These are phyloP conservation scores for Junco hyemalis DNA, from an alignment of 2,113 vertebrate genomes.

Conservation along the genomic window DNA sequence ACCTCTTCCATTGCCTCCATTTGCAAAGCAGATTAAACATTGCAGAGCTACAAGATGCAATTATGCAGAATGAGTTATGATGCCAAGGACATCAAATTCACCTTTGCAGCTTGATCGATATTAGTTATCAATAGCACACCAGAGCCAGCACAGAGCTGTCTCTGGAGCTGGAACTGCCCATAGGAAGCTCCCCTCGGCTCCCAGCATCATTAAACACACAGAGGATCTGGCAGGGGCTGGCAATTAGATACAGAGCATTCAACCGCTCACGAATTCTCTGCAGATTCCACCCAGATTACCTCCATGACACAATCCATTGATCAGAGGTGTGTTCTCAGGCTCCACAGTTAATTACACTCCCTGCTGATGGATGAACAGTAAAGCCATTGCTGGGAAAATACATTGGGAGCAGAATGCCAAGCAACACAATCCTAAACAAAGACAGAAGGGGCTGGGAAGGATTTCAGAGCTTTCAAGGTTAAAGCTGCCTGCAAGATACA, in stretches of 20 bases:
- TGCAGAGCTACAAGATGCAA: constrained; percentile 1
- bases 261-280: constrained; percentile 1
- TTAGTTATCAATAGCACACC: background rate
- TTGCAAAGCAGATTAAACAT: constrained; percentile 58
- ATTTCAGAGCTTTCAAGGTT: constrained; percentile 28
- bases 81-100: constrained; percentile 3
- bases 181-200: background rate
- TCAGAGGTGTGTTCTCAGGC: constrained; percentile 58
- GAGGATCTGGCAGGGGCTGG: constrained; percentile 25
- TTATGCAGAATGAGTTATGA: background rate
- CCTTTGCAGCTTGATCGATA: constrained; percentile 37
- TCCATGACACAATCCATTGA: constrained; percentile 47
- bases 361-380: constrained; percentile 56
- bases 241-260: constrained; percentile 31
- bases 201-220: background rate
- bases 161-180: background rate
- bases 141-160: background rate
- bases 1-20: constrained; percentile 48
- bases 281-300: constrained; percentile 58
- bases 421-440: background rate
- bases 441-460: background rate
- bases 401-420: background rate
- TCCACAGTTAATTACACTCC: constrained; percentile 58
- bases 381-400: constrained; percentile 28
- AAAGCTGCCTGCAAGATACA: background rate